Evolutionary conservation across 2,888 invertebrate species (phyloP), one percentile per base, ranked within the genome.

Genomic region (Dryococelus australis): DNA sequence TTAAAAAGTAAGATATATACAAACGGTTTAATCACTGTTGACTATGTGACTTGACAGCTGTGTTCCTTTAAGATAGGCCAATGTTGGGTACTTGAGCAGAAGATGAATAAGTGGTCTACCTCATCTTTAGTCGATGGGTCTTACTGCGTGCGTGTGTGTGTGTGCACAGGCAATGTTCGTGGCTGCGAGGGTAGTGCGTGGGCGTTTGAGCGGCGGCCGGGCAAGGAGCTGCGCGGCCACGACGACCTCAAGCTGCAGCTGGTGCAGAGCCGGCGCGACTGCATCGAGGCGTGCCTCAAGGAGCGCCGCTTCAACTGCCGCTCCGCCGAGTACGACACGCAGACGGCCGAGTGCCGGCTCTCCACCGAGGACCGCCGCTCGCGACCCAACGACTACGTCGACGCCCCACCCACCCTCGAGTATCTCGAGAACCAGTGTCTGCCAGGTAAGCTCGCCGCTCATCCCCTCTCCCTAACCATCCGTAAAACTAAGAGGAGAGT

Each of bases 351-450:
- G 88, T 93, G 93, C 90, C 92, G 92, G 65, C 91, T 94, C 43
- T 93, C 93, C 88, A 91, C 93, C 79, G 93, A 93, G 88, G 93
- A 93, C 90, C 90, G 94, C 84, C 91, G 93, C 84, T 92, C 92
- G 5, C 91, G 92, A 87, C 93, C 93, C 0, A 91, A 91, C 53
- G 92, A 92, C 89, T 92, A 93, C 89, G 90, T 91, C 8, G 91
- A 92, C 88, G 91, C 91, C 84, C 91, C 92, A 89, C 90, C 91
- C 88, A 91, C 92, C 89, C 91, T 93, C 51, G 94, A 93, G 89
- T 94, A 94, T 90, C 91, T 94, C 89, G 94, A 94, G 90, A 94
- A 94, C 90, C 94, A 94, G 90, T 94, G 94, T 89, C 91, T 93
- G n/a, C 92, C 92, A 89, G 92, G 93, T 93, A 90, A 65, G 65